Percentiles rank a stretch among this genome's conserved stretches.
Conservation (phyloP, 2,888 invertebrate genomes). For the Callosobruchus maculatus region DNA sequence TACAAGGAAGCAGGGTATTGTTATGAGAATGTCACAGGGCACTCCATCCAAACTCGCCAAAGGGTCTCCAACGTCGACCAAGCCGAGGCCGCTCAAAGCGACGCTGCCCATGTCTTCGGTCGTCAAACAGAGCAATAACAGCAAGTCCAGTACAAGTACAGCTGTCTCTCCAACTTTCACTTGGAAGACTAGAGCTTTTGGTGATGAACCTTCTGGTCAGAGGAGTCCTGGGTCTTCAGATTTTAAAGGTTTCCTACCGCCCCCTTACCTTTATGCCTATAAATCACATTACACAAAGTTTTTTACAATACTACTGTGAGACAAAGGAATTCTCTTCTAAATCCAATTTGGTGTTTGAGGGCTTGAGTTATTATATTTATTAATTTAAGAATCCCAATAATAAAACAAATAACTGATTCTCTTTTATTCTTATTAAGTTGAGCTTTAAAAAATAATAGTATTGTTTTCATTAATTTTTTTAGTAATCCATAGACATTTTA, state of each 20-base stretch:
- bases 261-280: too few relatives aligned
- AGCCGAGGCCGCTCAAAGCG: slow-evolving; percentile 70
- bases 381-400: too few relatives aligned
- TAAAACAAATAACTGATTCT: not conserved
- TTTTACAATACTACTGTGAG: too few relatives aligned
- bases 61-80: slow-evolving; percentile 61
- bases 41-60: slow-evolving; percentile 55
- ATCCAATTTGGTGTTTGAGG: not conserved
- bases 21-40: slow-evolving; percentile 18
- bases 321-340: not conserved
- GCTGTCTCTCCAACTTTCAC: slow-evolving; percentile 60
- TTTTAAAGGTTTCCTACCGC: slow-evolving; percentile 61
- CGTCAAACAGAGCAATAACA: slow-evolving; percentile 57
- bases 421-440: too few relatives aligned
- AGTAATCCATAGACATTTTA: too few relatives aligned
- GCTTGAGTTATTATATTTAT: slow-evolving; percentile 1
- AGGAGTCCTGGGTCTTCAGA: slow-evolving; percentile 70
- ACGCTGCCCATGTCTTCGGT: slow-evolving; percentile 73
- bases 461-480: too few relatives aligned
- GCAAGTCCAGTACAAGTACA: slow-evolving; percentile 61
- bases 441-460: too few relatives aligned
- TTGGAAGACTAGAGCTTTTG: slow-evolving; percentile 65
- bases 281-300: too few relatives aligned
- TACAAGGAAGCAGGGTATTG: not conserved
- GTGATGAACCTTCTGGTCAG: slow-evolving; percentile 67